Evolutionary conservation across 1,140 invertebrate genomes (phyloP).

Genomic region (Aricia agestis): DNA sequence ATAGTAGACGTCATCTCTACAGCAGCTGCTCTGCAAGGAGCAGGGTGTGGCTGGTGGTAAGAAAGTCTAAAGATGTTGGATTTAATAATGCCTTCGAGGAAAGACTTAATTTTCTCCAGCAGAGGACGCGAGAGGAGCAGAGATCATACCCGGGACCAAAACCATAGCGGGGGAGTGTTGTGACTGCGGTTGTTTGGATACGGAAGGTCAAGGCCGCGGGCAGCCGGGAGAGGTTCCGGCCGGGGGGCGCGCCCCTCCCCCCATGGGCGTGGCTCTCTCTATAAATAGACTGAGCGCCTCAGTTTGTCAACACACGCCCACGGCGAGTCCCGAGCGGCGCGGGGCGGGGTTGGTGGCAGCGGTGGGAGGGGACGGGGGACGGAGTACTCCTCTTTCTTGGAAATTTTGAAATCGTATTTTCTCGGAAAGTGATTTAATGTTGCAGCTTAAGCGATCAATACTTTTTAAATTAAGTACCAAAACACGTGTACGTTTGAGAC

Average conservation of each 20-base stretch:
- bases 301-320: constrained; percentile 69
- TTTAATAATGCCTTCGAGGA: too few relatives aligned
- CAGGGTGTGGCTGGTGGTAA: too few relatives aligned
- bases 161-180: constrained; percentile 44
- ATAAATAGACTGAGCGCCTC: constrained; percentile 57
- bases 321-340: constrained; percentile 36
- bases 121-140: too few relatives aligned
- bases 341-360: constrained; percentile 21
- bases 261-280: constrained; percentile 50
- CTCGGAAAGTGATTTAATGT: constrained; percentile 1
- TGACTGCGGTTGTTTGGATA: constrained; percentile 70
- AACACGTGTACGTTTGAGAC: not conserved
- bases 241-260: constrained; percentile 23
- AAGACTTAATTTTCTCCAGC: too few relatives aligned
- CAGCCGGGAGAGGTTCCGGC: constrained; percentile 27
- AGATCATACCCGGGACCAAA: not conserved
- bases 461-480: not conserved
- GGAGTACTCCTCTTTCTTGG: not conserved
- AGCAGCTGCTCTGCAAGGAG: too few relatives aligned
- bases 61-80: too few relatives aligned
- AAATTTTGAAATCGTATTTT: constrained; percentile 1
- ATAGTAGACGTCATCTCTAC: too few relatives aligned
- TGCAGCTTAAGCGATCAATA: not conserved
- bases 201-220: constrained; percentile 62
- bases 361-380: constrained; percentile 20